phyloP scores from a whole-genome alignment of 2,113 vertebrate genomes.

The Procavia capensis region DNA sequence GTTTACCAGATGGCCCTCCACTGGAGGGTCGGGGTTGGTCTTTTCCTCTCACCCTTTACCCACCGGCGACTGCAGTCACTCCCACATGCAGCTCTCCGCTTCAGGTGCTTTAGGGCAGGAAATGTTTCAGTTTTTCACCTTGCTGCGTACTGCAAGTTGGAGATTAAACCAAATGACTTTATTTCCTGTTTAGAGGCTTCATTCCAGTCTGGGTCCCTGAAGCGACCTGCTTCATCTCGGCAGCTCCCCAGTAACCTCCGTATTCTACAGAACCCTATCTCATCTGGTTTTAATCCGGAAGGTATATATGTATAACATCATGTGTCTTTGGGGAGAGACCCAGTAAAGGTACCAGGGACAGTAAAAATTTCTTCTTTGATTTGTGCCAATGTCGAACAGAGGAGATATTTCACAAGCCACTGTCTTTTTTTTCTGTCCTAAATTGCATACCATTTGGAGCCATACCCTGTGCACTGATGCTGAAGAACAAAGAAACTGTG shows the following conservation, averaged over 20 bases:
- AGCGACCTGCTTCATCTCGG: conserved; percentile 92
- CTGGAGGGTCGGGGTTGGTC: background rate
- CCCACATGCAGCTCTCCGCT: background rate
- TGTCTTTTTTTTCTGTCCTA: conserved; percentile 64
- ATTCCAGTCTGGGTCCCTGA: conserved; percentile 93
- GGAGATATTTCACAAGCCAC: conserved; percentile 71
- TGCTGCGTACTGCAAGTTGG: background rate
- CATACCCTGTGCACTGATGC: conserved; percentile 85
- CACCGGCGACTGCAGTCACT: background rate
- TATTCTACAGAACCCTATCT: conserved; percentile 93
- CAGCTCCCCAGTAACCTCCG: conserved; percentile 93
- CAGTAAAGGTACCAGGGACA: conserved; percentile 76
- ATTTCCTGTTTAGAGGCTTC: conserved; percentile 85
- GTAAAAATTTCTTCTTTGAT: conserved; percentile 67
- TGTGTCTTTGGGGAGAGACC: conserved; percentile 78
- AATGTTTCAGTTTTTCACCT: background rate
- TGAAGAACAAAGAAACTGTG: conserved; percentile 78
- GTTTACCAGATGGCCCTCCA: no score
- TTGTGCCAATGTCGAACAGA: conserved; percentile 80
- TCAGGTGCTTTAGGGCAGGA: background rate
- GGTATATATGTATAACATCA: conserved; percentile 96
- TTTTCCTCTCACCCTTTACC: background rate
- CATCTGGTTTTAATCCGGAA: conserved; percentile 96
- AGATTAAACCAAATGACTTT: background rate
- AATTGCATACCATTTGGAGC: conserved; percentile 79